phyloP scores from a whole-genome alignment of 2,888 invertebrate species.

The Agrotis segetum region DNA sequence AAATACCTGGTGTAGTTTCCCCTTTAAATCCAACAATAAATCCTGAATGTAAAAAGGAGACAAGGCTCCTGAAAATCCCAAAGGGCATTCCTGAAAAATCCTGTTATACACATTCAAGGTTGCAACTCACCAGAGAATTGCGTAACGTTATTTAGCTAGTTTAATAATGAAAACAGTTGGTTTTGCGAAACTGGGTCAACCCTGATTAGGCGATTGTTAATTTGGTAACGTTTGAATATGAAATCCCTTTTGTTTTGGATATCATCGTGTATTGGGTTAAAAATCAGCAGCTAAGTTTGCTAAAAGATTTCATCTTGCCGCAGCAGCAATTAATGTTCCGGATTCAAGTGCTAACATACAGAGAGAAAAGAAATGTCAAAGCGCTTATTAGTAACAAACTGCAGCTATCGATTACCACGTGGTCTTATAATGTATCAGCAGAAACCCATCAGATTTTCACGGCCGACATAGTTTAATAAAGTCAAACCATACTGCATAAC shows the following conservation, averaged over 20 bases:
- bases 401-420: slow-evolving; percentile 50
- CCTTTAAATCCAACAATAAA: slow-evolving; percentile 41
- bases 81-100: slow-evolving; percentile 48
- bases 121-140: slow-evolving; percentile 53
- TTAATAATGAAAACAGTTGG: slow-evolving; percentile 59
- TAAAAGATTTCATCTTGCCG: neutral
- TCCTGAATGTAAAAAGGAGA: slow-evolving; percentile 47
- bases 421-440: neutral
- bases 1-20: slow-evolving; percentile 36
- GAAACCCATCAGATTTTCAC: slow-evolving; percentile 31
- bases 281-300: neutral
- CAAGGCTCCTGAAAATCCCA: slow-evolving; percentile 42
- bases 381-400: slow-evolving; percentile 29
- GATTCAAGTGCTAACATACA: neutral
- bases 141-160: slow-evolving; percentile 56
- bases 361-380: neutral
- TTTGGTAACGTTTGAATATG: slow-evolving; percentile 42
- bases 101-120: slow-evolving; percentile 36
- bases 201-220: slow-evolving; percentile 52
- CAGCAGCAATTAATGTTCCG: neutral
- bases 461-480: slow-evolving; percentile 47
- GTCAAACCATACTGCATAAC: slow-evolving; percentile 45
- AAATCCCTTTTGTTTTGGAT: slow-evolving; percentile 24
- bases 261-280: slow-evolving; percentile 14
- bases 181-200: slow-evolving; percentile 53